Evolutionary conservation across 1,140 invertebrate genomes (phyloP), one percentile per base, ranked within the genome.

Genomic region (Lepidurus apus): DNA sequence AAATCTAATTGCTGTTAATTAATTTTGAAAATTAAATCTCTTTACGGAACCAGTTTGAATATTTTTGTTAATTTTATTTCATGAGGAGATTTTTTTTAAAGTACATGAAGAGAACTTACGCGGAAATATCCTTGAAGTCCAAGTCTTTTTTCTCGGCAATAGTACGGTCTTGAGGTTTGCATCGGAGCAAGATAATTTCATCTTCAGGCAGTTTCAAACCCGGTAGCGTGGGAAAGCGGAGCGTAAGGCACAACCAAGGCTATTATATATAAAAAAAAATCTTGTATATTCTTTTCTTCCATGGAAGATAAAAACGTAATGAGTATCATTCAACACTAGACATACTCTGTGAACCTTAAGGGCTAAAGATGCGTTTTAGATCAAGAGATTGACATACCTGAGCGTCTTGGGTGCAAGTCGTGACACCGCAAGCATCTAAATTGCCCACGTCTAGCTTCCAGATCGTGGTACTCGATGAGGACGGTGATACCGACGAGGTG

Each of bases 191-290:
- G 11, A 91, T 84, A 10, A 88, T 85, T 1, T 86, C 83, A 82
- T 92, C 91, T 74, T 90, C 87, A 0, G 87, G 87, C n/a, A 91
- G 86, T 82, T 86, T 87, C 44, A 92, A 82, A 1, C 89, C 90
- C 9, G 84, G 79, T 43, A 91, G 87, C 5, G 86, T 84, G 9
- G 91, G 90, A 81, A 91, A 89, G 53, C 90, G 84, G 1, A 91
- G 43, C 4, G 86, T 86, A 17, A 91, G 82, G 81, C 90, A 91
- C 10, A 84, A 78, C 84, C 84, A 85, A 13, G 82, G 80, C 81
- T 82, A 43, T 43, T 75, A 73, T 53, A 13, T 79, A 77, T 43
- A 77, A 24, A 80, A 43, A 78, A n/a, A 7, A 47, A 4, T 9
- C 47, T 42, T 26, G 73, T 42, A 42, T 17, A 11, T 75, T 75